Base-by-base conservation (phyloP, 2,888 invertebrate genomes). In the Furcula furcula region DNA sequence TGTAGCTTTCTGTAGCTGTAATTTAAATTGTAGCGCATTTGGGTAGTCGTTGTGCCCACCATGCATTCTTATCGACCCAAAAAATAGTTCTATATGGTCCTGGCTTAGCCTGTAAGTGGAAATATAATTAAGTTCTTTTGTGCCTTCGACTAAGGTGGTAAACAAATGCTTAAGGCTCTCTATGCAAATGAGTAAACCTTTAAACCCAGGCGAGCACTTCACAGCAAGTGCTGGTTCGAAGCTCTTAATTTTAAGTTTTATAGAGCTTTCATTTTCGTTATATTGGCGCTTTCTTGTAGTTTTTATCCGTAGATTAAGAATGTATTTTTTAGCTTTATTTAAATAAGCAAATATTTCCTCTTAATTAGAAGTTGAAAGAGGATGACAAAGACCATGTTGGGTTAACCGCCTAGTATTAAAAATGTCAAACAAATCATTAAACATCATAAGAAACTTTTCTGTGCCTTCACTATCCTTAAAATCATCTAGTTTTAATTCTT, bases 391-490 rank as follows among this genome's bases (percentile, higher is more conserved):
- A 13, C 26, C 26, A 13, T 14, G n/a, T 26, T 26, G 13, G 6
- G 13, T 14, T 14, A 34, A 18, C 4, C 16, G 36, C 29, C 40
- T 36, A 2, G 46, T 42, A 15, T 49, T 53, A 25, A 55, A 44
- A 19, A 49, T 26, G 14, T 55, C 51, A 29, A 51, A 55, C 1
- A 46, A 6, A 22, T 52, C 19, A 25, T 48, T 48, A 1, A 51
- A 26, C 9, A 36, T 20, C 23, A 27, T 19, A 4, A 54, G 29
- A 22, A 46, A 46, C 0, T 40, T 25, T 40, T 40, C 42, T 9
- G 50, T 50, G 9, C 13, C 31, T 11, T 29, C 21, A 26, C 27
- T 27, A n/a, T 48, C 21, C 12, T 40, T 25, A 23, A 55, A 50
- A 11, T 22, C 11, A 4, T 13, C 12, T 3, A 46, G 13, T 34